phyloP scores from a whole-genome alignment of 2,888 invertebrate genomes.

The Biston betularia region DNA sequence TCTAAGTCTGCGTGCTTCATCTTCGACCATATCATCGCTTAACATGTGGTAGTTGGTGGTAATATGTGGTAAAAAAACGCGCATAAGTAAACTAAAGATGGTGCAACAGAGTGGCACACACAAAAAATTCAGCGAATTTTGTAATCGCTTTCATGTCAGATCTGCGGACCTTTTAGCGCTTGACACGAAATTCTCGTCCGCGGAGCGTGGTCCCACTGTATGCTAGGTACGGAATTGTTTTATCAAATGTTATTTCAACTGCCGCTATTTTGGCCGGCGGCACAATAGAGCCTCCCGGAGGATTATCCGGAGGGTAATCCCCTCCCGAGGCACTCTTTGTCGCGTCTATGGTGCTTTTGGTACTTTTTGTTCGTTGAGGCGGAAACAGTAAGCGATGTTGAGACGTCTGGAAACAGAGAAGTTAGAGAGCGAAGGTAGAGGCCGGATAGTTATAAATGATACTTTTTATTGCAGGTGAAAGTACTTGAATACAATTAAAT shows the following conservation, averaged over 20 bases:
- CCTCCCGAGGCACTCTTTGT: constrained; percentile 52
- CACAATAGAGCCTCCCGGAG: constrained; percentile 48
- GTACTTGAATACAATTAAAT: neutral
- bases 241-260: constrained; percentile 61
- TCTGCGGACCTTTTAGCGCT: neutral
- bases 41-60: no score
- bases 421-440: neutral
- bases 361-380: neutral
- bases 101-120: no score
- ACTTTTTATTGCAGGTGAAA: neutral
- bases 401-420: neutral
- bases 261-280: constrained; percentile 49
- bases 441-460: neutral
- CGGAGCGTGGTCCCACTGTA: constrained; percentile 19
- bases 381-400: constrained; percentile 10
- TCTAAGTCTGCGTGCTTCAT: no score
- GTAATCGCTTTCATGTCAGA: neutral
- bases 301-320: constrained; percentile 54
- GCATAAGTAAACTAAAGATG: no score
- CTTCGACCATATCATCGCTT: no score
- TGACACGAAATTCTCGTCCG: constrained; percentile 8
- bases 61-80: no score
- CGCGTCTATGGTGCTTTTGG: constrained; percentile 30
- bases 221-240: constrained; percentile 39
- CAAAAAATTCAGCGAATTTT: neutral